Evolutionary conservation across 2,113 vertebrate species (phyloP).

Genomic region (Candoia aspera): DNA sequence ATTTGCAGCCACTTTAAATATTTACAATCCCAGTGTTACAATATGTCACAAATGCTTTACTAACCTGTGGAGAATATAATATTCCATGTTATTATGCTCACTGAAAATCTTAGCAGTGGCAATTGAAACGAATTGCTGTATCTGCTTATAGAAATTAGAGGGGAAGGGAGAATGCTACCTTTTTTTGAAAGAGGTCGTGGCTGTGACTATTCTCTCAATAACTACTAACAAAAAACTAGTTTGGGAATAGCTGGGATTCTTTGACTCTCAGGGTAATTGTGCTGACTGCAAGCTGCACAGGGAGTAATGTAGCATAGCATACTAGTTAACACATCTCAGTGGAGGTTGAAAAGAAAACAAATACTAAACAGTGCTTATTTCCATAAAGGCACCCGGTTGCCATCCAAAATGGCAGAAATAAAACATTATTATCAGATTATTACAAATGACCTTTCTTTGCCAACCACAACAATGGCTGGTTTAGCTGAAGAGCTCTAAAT

Average conservation of each 20-base stretch:
- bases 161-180: conserved; percentile 58
- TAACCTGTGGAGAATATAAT: neutral
- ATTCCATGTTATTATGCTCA: conserved; percentile 36
- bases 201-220: conserved; percentile 64
- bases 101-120: conserved; percentile 63
- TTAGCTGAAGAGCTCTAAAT: neutral
- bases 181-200: conserved; percentile 60
- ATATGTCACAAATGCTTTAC: neutral
- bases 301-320: conserved; percentile 18
- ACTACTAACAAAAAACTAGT: conserved; percentile 61
- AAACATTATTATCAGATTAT: neutral
- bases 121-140: conserved; percentile 65
- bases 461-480: neutral
- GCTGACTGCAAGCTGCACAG: conserved; percentile 42
- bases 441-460: neutral
- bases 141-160: conserved; percentile 66
- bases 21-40: neutral
- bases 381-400: conserved; percentile 9
- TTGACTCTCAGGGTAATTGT: conserved; percentile 54
- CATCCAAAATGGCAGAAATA: neutral
- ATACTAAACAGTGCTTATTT: conserved; percentile 13
- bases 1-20: neutral
- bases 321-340: conserved; percentile 27
- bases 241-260: conserved; percentile 54
- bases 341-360: conserved; percentile 14